Evolutionary conservation across 2,888 invertebrate genomes (phyloP), one percentile per base, ranked within the genome.

Genomic region (Epistrophe grossulariae): DNA sequence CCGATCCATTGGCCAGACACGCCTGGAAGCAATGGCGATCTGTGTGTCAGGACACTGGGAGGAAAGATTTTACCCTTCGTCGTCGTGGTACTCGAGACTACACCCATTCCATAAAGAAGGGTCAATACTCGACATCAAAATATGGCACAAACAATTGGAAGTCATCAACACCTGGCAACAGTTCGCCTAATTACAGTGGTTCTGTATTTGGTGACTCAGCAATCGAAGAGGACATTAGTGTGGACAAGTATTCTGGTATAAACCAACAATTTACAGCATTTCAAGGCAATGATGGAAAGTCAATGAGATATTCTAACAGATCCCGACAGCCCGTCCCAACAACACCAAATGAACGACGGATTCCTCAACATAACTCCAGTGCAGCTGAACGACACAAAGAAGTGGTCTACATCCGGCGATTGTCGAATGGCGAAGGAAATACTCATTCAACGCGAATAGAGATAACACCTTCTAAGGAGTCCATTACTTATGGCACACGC

Each of bases 11-110:
- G 79, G 93, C 93, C 0, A 90, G 93, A 0, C 93, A 93, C 79
- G 92, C 93, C 31, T 93, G 93, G 93, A 93, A 93, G 88, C 93
- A 93, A 81, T 93, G 93, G 93, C 91, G 93, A 35, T 91, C 92
- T 0, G 93, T 93, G 4, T 93, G 93, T 40, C 93, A 92, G 83
- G 93, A 93, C 50, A 93, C 93, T 0, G 93, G 93, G 0, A 89
- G 92, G 55, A 91, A 92, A 28, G 93, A 93, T 84, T 93, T 93
- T 74, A 93, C 93, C 0, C 72, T 93, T 52, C 90, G 93, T 3
- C 90, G 93, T 0, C 91, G 93, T 0, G 93, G 93, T 35, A 93
- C 93, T 0, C 91, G 93, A 1, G 93, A 93, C 74, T 93, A 93
- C 88, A 93, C 93, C 2, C 92, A 93, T 85, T 93, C 93, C 8